Conservation (phyloP, 2,888 invertebrate species). For the Malthinus flaveolus region DNA sequence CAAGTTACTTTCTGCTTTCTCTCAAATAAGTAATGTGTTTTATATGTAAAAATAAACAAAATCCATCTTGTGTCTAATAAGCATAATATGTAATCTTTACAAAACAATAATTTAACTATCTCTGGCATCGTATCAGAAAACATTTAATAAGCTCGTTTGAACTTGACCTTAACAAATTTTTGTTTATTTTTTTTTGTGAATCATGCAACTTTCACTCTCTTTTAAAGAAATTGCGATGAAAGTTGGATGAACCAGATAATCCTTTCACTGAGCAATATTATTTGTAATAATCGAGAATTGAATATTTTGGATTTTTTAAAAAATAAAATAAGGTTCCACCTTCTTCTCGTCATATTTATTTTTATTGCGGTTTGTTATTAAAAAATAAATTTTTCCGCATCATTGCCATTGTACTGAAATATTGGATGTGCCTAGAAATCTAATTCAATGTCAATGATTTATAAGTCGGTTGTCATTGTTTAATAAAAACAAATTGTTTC, state of each 20-base stretch:
- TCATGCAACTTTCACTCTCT: not conserved
- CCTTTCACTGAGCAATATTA: not conserved
- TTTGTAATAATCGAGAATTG: too few relatives aligned
- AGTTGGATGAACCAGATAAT: not conserved
- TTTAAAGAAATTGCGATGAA: not conserved
- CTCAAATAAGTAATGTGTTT: not conserved
- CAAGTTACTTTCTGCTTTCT: not conserved
- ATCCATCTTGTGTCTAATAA: not conserved
- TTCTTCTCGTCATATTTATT: too few relatives aligned
- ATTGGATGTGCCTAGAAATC: not conserved
- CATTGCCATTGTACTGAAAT: too few relatives aligned
- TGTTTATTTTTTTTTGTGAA: not conserved
- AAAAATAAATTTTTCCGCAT: too few relatives aligned
- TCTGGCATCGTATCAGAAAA: too few relatives aligned
- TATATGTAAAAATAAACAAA: not conserved
- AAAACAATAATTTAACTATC: too few relatives aligned
- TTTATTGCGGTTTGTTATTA: too few relatives aligned
- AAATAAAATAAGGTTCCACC: too few relatives aligned
- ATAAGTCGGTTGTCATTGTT: not conserved
- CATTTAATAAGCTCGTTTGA: not conserved
- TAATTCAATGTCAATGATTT: not conserved
- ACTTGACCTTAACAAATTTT: constrained; percentile 4
- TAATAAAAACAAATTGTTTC: not conserved
- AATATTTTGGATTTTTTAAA: too few relatives aligned
- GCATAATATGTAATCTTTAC: too few relatives aligned